Conservation (phyloP, 2,888 invertebrate species). For the Andrena bicolor region DNA sequence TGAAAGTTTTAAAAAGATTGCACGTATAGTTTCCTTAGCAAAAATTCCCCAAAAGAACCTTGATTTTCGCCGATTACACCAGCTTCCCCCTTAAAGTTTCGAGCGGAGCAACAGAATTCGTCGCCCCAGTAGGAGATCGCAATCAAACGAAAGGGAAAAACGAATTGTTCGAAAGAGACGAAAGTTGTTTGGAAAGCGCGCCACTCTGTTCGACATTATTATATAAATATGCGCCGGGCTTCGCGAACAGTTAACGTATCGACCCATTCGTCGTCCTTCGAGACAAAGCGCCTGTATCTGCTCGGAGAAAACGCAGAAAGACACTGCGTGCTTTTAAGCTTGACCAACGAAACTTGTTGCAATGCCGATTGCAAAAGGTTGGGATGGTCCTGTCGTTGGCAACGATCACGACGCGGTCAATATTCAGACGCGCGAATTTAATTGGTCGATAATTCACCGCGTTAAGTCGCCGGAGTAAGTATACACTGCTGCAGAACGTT, state of each 20-base stretch:
- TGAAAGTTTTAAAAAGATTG: too few species aligned
- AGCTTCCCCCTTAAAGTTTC: background rate
- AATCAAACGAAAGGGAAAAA: conserved; percentile 5
- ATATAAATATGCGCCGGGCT: conserved; percentile 53
- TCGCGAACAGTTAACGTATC: conserved; percentile 56
- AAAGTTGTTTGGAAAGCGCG: too few species aligned
- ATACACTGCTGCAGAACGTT: background rate
- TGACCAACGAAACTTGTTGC: conserved; percentile 56
- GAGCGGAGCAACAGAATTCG: background rate
- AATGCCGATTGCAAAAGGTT: conserved; percentile 28
- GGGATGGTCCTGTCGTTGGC: background rate
- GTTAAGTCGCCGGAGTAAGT: background rate
- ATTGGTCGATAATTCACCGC: conserved; percentile 4
- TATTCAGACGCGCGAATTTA: background rate
- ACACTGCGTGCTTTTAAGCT: too few species aligned
- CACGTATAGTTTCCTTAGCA: too few species aligned
- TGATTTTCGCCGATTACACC: too few species aligned
- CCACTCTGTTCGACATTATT: conserved; percentile 21
- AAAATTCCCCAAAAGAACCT: too few species aligned
- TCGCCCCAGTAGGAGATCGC: background rate
- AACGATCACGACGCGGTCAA: background rate
- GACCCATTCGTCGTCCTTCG: conserved; percentile 50
- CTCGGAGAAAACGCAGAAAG: conserved; percentile 30
- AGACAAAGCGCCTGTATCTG: conserved; percentile 36
- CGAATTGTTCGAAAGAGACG: too few species aligned